Percentiles rank a stretch among this genome's conserved stretches.
phyloP scores from a whole-genome alignment of 2,797 vertebrate species.

The Spondyliosoma cantharus region DNA sequence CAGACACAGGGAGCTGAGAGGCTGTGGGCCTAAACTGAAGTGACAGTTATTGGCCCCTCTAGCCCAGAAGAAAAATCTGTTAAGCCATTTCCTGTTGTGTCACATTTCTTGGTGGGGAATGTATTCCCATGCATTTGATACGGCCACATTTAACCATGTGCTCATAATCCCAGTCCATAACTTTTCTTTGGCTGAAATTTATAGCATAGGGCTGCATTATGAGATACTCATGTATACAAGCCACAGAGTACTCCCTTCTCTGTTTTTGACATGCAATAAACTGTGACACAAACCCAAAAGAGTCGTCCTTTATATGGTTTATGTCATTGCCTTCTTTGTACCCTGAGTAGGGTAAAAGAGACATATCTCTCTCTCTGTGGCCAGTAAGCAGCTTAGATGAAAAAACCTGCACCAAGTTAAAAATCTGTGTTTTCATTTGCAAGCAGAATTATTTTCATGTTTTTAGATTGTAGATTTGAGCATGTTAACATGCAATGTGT shows the following conservation, averaged over 20 bases:
- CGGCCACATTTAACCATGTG: conserved; percentile 79
- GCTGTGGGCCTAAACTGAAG: conserved; percentile 84
- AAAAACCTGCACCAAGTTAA: background rate
- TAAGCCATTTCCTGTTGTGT: conserved; percentile 90
- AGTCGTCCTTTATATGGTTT: conserved; percentile 69
- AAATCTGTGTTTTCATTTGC: conserved; percentile 5
- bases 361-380: conserved; percentile 45
- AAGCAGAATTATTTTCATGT: conserved; percentile 8
- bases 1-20: conserved; percentile 79
- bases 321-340: conserved; percentile 59
- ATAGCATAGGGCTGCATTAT: conserved; percentile 73
- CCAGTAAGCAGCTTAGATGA: conserved; percentile 10
- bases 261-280: conserved; percentile 78
- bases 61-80: conserved; percentile 79
- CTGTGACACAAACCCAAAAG: conserved; percentile 67
- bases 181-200: conserved; percentile 76
- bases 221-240: conserved; percentile 71
- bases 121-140: conserved; percentile 84
- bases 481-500: conserved; percentile 4
- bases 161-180: conserved; percentile 77
- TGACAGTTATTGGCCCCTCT: conserved; percentile 87
- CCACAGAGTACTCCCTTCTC: conserved; percentile 60
- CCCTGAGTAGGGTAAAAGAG: conserved; percentile 47
- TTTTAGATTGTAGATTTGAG: conserved; percentile 12
- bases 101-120: conserved; percentile 86